Base-by-base conservation (phyloP, 2,113 vertebrate species). In the Miniopterus natalensis region DNA sequence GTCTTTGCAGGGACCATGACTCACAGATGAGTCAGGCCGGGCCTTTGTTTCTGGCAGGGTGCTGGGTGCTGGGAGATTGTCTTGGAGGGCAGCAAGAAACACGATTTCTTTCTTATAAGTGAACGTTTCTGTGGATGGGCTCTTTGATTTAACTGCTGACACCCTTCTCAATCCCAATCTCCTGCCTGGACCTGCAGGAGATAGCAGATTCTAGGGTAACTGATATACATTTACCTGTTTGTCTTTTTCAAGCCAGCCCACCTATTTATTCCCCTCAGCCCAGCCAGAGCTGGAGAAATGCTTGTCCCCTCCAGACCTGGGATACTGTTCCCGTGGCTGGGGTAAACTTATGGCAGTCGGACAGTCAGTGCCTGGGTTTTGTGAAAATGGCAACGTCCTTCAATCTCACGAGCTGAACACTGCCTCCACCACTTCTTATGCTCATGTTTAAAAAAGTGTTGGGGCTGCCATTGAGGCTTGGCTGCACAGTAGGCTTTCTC, bases 1-100 rank as follows among this genome's bases (percentile, higher is more conserved):
- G 21, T 20, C 42, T 57, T 31, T 9, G 80, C 31, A 21, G 47
- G 68, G 53, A 47, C 42, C 4, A 0, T 95, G 96, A 96, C 87
- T 92, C 96, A 96, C 6, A 0, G 0, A 3, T 25, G 95, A 95
- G 79, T 93, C 96, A 92, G 90, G n/a, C 70, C 13, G 40, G 74
- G 73, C 45, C 84, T 75, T 25, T 59, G 85, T 36, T 73, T 88
- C 14, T 31, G 70, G 87, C 73, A 55, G 68, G n/a, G 45, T 29
- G 20, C 40, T 31, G 51, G 21, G 63, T n/a, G n/a, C 86, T 13
- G 13, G 92, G 66, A 63, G 77, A 84, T 2, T 21, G 0, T 88
- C 13, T 45, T 21, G 18, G 77, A 71, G 61, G 85, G 51, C 74
- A 89, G 95, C 75, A 45, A 78, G 92, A 74, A 84, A 61, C 47